Evolutionary conservation across 2,888 invertebrate species (phyloP).

Genomic region (Pristionchus mayeri): DNA sequence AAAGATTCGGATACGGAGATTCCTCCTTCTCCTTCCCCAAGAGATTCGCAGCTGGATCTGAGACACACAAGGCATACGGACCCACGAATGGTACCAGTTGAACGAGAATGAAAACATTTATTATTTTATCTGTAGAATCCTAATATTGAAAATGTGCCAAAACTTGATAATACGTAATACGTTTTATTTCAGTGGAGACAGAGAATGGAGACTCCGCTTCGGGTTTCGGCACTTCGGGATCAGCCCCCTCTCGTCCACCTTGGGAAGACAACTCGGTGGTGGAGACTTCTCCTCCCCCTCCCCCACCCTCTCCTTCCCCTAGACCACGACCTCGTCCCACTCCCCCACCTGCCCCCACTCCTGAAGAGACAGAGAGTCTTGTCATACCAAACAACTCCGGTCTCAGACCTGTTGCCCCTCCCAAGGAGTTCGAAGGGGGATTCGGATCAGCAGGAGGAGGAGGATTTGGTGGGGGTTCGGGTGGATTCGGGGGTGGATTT

Average conservation of each 20-base stretch:
- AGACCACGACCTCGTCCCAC: conserved; percentile 5
- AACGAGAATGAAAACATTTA: no score
- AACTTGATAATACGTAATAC: no score
- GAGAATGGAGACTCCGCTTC: neutral
- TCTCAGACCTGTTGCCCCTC: conserved; percentile 72
- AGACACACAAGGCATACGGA: conserved; percentile 48
- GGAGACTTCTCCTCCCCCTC: neutral
- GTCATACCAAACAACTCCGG: conserved; percentile 75
- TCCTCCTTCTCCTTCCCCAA: conserved; percentile 22
- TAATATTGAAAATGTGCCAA: no score
- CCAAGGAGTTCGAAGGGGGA: conserved; percentile 70
- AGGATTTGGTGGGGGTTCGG: conserved; percentile 54
- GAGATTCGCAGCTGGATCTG: conserved; percentile 46
- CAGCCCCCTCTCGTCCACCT: neutral
- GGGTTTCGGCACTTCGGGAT: neutral
- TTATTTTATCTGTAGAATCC: no score
- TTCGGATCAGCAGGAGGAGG: conserved; percentile 54
- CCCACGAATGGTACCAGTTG: neutral
- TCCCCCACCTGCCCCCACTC: conserved; percentile 43
- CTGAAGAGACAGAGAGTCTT: conserved; percentile 47
- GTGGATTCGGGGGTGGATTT: conserved; percentile 54
- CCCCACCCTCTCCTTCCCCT: neutral
- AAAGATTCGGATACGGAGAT: conserved; percentile 56
- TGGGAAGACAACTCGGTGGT: conserved; percentile 25
- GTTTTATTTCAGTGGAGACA: neutral